Evolutionary conservation across 2,113 vertebrate genomes (phyloP).

Genomic region (Cololabis saira): DNA sequence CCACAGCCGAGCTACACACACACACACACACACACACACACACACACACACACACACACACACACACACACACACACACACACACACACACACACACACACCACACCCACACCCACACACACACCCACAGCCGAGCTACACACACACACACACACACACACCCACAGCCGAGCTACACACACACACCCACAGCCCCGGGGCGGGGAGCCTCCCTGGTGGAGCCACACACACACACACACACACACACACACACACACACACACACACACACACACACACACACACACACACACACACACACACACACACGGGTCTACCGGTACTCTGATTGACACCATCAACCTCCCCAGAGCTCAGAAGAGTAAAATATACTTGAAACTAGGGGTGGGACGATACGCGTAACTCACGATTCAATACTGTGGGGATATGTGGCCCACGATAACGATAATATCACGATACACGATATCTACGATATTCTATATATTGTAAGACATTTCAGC

Average conservation of each 20-base stretch:
- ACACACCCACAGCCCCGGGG: background rate
- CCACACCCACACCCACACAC: no score
- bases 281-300: background rate
- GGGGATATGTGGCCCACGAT: no score
- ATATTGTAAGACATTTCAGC: no score
- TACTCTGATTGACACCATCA: conserved; percentile 14
- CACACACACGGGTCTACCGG: conserved; percentile 6
- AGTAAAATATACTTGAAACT: background rate
- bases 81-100: no score
- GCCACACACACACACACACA: background rate
- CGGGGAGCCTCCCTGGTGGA: no score
- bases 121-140: no score
- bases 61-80: conserved; percentile 18
- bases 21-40: background rate
- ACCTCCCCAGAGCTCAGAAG: conserved; percentile 26
- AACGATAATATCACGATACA: no score
- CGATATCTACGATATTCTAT: no score
- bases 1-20: conserved; percentile 12
- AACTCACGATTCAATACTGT: no score
- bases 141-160: conserved; percentile 17
- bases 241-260: background rate
- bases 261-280: background rate
- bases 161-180: background rate
- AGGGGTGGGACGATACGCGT: no score
- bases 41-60: background rate